A percentile compares a stretch with the other conserved stretches of the same genome.
Evolutionary conservation across 1,140 invertebrate genomes (phyloP).

Genomic region (Meloidogyne exigua): DNA sequence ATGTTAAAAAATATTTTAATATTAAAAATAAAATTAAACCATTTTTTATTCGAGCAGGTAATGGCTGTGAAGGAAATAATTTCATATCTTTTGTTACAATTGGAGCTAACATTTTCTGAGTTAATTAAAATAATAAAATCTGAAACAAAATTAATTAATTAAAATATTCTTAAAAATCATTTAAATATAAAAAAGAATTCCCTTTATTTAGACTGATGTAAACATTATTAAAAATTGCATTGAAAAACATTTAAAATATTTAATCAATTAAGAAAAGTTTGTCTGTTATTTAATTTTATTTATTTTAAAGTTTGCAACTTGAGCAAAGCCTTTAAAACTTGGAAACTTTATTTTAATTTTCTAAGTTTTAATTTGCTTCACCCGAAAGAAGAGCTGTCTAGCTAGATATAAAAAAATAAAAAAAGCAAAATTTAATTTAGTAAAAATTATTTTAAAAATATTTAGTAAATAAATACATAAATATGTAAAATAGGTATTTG

Average conservation of each 20-base stretch:
- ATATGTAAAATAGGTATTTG: too few relatives aligned
- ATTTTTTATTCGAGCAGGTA: slow-evolving; percentile 32
- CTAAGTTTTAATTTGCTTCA: too few relatives aligned
- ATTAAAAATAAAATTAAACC: slow-evolving; percentile 7
- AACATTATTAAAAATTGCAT: background rate
- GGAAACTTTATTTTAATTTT: too few relatives aligned
- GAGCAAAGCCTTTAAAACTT: too few relatives aligned
- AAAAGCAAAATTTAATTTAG: background rate
- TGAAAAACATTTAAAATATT: background rate
- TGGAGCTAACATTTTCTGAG: slow-evolving; percentile 26
- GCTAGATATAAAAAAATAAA: too few relatives aligned
- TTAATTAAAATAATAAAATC: background rate
- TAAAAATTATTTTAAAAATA: background rate
- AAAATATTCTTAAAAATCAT: background rate
- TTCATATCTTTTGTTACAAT: slow-evolving; percentile 31
- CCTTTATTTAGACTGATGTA: background rate
- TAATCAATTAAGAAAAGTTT: too few relatives aligned
- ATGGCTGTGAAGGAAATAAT: slow-evolving; percentile 25
- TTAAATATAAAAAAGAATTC: background rate
- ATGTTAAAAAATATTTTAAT: background rate
- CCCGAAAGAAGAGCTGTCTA: too few relatives aligned
- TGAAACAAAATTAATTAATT: background rate
- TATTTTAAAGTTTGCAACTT: too few relatives aligned
- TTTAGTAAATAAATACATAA: too few relatives aligned
- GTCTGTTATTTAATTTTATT: too few relatives aligned